These are phyloP conservation scores for Spondyliosoma cantharus DNA, from an alignment of 2,797 vertebrate genomes.

Conservation along the genomic window DNA sequence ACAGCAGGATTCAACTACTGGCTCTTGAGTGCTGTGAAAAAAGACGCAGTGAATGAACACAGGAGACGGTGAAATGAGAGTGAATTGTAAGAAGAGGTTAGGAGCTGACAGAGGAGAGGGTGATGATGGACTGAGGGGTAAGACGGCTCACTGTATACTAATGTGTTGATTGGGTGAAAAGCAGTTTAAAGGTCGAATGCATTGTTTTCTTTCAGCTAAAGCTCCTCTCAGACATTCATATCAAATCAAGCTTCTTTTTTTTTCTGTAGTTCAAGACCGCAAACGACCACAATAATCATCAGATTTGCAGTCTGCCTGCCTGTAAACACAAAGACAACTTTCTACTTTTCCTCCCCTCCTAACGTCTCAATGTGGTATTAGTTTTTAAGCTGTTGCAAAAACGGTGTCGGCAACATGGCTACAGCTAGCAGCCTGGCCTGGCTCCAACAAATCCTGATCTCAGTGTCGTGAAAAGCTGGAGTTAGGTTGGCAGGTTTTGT, in stretches of 20 bases:
- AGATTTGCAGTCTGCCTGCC: neutral
- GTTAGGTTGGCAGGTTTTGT: too few species aligned
- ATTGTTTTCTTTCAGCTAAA: neutral
- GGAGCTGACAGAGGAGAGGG: neutral
- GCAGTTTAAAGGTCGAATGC: neutral
- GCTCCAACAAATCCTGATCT: too few species aligned
- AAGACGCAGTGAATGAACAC: conserved; percentile 3
- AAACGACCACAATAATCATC: neutral
- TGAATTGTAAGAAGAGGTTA: neutral
- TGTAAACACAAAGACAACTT: neutral
- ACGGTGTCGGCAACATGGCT: too few species aligned
- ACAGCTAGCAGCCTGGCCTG: too few species aligned
- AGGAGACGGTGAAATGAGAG: neutral
- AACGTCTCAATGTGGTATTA: too few species aligned
- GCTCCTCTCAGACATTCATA: neutral
- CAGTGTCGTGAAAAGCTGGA: too few species aligned
- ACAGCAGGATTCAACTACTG: conserved; percentile 37
- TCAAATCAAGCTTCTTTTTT: neutral
- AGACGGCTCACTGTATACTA: conserved; percentile 9
- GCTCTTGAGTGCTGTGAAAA: neutral
- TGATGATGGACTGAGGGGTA: neutral
- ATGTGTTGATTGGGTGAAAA: neutral
- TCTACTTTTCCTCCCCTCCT: too few species aligned
- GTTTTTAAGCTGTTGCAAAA: too few species aligned
- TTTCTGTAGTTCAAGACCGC: neutral